A percentile compares a stretch with the other conserved stretches of the same genome.
These are phyloP conservation scores for Oxyruncus cristatus DNA, from an alignment of 2,113 vertebrate genomes.

Conservation along the genomic window DNA sequence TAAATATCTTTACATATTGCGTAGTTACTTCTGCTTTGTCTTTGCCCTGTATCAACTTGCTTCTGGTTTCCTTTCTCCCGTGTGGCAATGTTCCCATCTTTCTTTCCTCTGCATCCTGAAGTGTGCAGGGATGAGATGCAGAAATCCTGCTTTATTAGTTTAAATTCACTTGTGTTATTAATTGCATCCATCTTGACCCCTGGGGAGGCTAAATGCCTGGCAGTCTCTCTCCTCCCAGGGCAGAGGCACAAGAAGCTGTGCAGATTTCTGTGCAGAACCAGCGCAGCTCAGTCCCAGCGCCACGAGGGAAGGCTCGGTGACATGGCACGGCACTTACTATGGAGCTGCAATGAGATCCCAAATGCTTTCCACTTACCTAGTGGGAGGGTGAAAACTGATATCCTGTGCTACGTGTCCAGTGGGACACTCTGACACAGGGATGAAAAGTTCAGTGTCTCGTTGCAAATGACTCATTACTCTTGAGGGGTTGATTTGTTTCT, in stretches of 20 bases:
- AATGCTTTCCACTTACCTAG: neutral
- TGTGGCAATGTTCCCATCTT: rapidly evolving
- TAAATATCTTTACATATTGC: neutral
- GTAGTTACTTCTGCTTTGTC: neutral
- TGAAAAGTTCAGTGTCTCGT: neutral
- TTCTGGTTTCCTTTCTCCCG: neutral
- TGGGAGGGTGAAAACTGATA: neutral
- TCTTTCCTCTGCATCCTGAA: neutral
- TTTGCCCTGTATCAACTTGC: neutral
- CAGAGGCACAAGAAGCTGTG: neutral
- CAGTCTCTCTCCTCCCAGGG: neutral
- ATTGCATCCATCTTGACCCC: neutral
- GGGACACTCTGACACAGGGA: neutral
- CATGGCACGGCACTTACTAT: neutral
- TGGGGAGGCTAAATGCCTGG: neutral
- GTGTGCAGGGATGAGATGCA: neutral
- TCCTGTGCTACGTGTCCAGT: neutral
- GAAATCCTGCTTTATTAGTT: neutral
- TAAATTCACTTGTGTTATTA: neutral
- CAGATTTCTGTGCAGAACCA: neutral
- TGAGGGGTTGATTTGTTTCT: neutral
- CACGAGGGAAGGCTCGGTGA: neutral
- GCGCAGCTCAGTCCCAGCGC: neutral
- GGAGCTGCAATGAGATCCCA: neutral
- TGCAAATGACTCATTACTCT: neutral